Percentiles rank a stretch among this genome's conserved stretches.
Evolutionary conservation across 2,888 invertebrate genomes (phyloP).

Genomic region (Peribatodes rhomboidaria): DNA sequence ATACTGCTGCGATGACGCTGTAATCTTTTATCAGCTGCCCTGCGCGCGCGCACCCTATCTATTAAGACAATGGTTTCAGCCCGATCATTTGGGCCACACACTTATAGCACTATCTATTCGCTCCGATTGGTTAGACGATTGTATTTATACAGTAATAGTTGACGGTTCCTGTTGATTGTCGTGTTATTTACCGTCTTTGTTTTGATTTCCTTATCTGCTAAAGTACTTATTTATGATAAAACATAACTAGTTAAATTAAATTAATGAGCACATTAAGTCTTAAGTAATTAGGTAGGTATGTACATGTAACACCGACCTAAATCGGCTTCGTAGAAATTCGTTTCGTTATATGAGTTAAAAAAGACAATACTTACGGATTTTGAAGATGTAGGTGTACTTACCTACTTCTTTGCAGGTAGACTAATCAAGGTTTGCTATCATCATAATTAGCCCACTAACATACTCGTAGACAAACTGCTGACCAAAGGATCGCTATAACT

Average conservation of each 20-base stretch:
- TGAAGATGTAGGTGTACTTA: no score
- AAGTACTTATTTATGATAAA: slow-evolving; percentile 33
- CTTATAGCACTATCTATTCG: slow-evolving; percentile 69
- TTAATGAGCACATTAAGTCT: not conserved
- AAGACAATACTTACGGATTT: no score
- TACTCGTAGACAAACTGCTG: no score
- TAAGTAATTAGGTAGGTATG: no score
- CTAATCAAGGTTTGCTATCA: no score
- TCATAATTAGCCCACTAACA: no score
- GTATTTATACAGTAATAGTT: slow-evolving; percentile 65
- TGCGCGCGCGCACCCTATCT: slow-evolving; percentile 65
- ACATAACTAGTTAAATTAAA: slow-evolving; percentile 6
- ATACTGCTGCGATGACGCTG: slow-evolving; percentile 68
- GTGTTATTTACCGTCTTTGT: slow-evolving; percentile 62
- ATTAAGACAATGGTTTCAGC: slow-evolving; percentile 71
- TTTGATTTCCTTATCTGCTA: slow-evolving; percentile 48
- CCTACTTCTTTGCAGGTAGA: no score
- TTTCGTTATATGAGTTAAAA: no score
- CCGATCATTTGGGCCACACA: slow-evolving; percentile 66
- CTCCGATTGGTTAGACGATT: slow-evolving; percentile 73
- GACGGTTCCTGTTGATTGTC: slow-evolving; percentile 57
- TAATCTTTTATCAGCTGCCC: slow-evolving; percentile 82
- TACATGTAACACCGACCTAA: no score
- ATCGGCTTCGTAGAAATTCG: no score
- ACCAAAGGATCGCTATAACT: no score